Evolutionary conservation across 1,140 invertebrate species (phyloP), one percentile per base, ranked within the genome.

Genomic region (Drosophila lowei): DNA sequence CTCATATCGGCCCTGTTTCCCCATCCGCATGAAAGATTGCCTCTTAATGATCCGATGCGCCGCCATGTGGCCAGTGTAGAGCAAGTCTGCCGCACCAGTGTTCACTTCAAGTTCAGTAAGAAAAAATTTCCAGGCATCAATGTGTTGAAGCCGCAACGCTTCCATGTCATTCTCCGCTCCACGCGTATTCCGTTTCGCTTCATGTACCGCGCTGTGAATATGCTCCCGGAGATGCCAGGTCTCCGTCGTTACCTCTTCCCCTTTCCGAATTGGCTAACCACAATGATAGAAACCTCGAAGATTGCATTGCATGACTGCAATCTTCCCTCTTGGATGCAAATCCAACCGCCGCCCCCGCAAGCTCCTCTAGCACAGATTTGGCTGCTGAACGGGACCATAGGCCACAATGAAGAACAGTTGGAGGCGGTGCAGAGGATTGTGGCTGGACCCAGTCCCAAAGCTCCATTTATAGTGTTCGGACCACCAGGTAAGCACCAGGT

Each of bases 381-480:
- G 6, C 46, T 90, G 2, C 49, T 90, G 3, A 90, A 90, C 34
- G 1, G 18, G 0, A 64, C 28, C 9, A 90, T 90, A 46, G 16
- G 9, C 0, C 13, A 16, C 2, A 90, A 90, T 55, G 13, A 34
- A 6, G 89, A 90, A 54, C 89, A 90, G 28, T 49, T 90, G 34
- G 66, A 78, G 52, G 89, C 89, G 9, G 77, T 90, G 0, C 44
- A 61, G 43, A 68, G 77, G n/a, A 85, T 90, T 43, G 58, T 81
- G 34, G 50, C 65, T 7, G 89, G 89, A 16, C 76, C 89, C 9
- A 90, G 60, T 30, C 23, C 15, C 2, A 50, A 62, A 23, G 89
- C 66, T 25, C 89, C 89, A 1, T 90, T 79, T 11, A 84, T 90
- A 6, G 63, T 90, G 5, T 89, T 90, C 52, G 89, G 89, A 55